phyloP scores from a whole-genome alignment of 37 sponge, comb jelly and placozoan species.

The Eunapius fragilis region DNA sequence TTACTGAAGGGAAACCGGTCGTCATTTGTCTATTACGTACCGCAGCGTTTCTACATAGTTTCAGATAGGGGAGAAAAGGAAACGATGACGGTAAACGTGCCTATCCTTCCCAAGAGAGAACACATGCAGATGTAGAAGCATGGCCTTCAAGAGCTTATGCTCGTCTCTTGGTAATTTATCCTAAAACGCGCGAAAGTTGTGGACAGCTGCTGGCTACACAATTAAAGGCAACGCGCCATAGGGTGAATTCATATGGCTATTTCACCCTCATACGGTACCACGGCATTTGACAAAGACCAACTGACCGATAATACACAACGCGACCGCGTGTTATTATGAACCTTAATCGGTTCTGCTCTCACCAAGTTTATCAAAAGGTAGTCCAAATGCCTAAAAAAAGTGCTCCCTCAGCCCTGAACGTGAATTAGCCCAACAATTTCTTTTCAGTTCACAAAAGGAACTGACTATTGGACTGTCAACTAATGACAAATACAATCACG shows the following conservation, averaged over 20 bases:
- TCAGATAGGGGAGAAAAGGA: too few relatives aligned
- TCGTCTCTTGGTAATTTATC: slow-evolving; percentile 40
- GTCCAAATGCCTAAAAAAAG: slow-evolving; percentile 8
- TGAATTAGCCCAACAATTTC: not conserved
- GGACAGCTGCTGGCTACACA: not conserved
- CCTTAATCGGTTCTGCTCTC: slow-evolving; percentile 1
- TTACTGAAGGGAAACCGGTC: too few relatives aligned
- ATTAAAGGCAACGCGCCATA: not conserved
- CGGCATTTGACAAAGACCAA: not conserved
- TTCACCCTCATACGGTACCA: slow-evolving; percentile 19
- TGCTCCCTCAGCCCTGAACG: not conserved
- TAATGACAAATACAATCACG: not conserved
- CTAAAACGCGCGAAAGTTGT: not conserved
- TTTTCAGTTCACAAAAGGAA: not conserved
- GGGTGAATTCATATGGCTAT: slow-evolving; percentile 48
- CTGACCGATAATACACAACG: not conserved
- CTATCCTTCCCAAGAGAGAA: not conserved
- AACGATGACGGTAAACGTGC: too few relatives aligned
- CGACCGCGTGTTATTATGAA: not conserved
- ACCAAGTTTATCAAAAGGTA: slow-evolving; percentile 29
- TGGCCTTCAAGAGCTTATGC: slow-evolving; percentile 27
- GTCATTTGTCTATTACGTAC: too few relatives aligned
- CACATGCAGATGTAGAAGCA: not conserved
- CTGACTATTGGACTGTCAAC: not conserved
- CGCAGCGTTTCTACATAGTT: too few relatives aligned